A percentile compares a stretch with the other conserved stretches of the same genome.
Conservation (phyloP, 2,888 invertebrate species). For the Drosophila rellima region DNA sequence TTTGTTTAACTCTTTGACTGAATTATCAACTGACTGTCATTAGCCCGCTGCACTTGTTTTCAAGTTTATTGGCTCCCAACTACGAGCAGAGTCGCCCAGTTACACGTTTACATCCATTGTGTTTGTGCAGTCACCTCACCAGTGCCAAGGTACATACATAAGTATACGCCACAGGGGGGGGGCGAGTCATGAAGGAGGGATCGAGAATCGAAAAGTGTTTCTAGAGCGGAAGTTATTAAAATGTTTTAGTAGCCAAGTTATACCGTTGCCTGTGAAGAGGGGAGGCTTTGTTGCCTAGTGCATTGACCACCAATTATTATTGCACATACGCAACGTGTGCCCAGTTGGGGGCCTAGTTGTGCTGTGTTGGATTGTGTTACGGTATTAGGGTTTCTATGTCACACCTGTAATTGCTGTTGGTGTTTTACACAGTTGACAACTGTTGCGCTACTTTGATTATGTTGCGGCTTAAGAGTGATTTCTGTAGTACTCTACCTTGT, state of each 20-base stretch:
- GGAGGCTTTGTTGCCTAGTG: conserved; percentile 48
- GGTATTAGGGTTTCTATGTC: conserved; percentile 77
- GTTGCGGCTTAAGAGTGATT: neutral
- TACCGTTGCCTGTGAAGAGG: conserved; percentile 11
- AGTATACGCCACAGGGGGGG: no score
- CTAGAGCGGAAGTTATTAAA: conserved; percentile 80
- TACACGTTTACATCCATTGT: conserved; percentile 55
- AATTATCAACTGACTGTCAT: conserved; percentile 39
- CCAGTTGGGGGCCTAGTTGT: conserved; percentile 21
- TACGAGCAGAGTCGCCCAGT: conserved; percentile 16
- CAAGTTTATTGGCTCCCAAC: conserved; percentile 33
- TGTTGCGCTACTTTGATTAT: conserved; percentile 58
- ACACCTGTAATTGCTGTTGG: conserved; percentile 34
- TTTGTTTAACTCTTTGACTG: conserved; percentile 11
- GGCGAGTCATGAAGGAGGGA: neutral
- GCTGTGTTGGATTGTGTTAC: conserved; percentile 15
- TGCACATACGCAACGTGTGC: conserved; percentile 68
- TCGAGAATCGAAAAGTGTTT: conserved; percentile 68
- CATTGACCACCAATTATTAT: conserved; percentile 48
- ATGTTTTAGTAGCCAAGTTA: conserved; percentile 53
- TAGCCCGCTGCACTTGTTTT: conserved; percentile 59
- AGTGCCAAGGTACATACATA: no score
- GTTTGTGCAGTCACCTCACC: conserved; percentile 61
- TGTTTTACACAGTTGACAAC: conserved; percentile 51
- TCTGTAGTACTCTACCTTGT: conserved; percentile 13